Base-by-base conservation (phyloP, 2,888 invertebrate species). In the Hanleya hanleyi region DNA sequence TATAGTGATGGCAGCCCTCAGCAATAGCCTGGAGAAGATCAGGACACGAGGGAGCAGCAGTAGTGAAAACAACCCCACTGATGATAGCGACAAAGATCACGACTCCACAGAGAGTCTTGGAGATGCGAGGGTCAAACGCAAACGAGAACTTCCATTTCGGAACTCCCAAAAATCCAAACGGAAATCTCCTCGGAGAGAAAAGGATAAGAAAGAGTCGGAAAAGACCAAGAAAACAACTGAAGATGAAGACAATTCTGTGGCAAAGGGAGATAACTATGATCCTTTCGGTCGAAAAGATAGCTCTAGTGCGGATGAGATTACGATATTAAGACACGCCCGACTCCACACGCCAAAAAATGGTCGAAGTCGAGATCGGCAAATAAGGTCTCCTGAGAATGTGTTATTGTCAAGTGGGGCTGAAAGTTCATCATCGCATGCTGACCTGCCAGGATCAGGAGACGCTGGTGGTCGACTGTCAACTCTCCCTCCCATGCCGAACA, bases 1-100 rank as follows among this genome's bases (percentile, higher is more conserved):
- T 76, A 77, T 84, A 49, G 80, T 88, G 33, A 83, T 85, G 80
- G 83, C 84, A 37, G 83, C 84, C 35, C 71, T 85, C 66, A 81
- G 83, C 12, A 77, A 77, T 50, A 76, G 78, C 22, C 49, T 71
- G 18, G 71, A 74, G 32, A 76, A 77, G 41, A 72, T 29, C 4
- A 9, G 2, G 2, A 33, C 77, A 29, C 74, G 76, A 50, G 71
- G 76, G 50, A 74, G 80, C 0, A 81, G 79, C 67, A 83, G 81
- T 62, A 77, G 78, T 47, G 84, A 83, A 67, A 82, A 82, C 71
- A 82, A 83, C 50, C 71, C 77, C 29, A 77, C 82, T 38, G 80
- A 80, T 50, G 84, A 86, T 72, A 84, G 81, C 73, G 86, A 85
- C 69, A 77, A 82, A 38, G 84, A 86, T 38, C 49, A 70, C 49